Conservation (phyloP, 2,888 invertebrate genomes). For the Watsonalla cultraria region DNA sequence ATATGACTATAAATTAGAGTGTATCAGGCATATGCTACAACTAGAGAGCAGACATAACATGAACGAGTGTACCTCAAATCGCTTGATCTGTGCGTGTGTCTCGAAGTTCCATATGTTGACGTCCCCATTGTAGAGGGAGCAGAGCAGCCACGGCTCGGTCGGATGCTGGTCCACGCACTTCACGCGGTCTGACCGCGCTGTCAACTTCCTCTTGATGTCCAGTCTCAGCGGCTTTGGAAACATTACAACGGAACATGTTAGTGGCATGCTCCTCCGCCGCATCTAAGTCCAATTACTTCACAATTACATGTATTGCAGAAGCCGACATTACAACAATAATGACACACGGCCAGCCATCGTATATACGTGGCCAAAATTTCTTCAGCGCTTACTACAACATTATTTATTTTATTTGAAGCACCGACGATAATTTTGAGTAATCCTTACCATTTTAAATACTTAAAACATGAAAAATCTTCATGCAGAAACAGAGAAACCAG, state of each 20-base stretch:
- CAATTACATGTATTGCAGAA: constrained; percentile 33
- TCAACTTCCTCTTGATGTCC: constrained; percentile 98
- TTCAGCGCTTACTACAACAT: constrained; percentile 4
- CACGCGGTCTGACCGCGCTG: constrained; percentile 98
- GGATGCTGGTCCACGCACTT: constrained; percentile 99
- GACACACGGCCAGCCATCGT: constrained; percentile 44
- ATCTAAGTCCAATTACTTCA: constrained; percentile 27
- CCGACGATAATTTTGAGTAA: constrained; percentile 20
- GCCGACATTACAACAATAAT: constrained; percentile 54
- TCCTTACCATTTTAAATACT: constrained; percentile 66
- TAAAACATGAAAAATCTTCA: constrained; percentile 67
- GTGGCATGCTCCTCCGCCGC: constrained; percentile 15
- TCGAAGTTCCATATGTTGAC: constrained; percentile 99
- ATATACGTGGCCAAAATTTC: constrained; percentile 39
- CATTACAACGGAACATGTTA: constrained; percentile 36
- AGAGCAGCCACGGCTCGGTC: constrained; percentile 98
- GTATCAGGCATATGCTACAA: background rate
- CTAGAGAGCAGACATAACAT: background rate
- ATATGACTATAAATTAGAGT: background rate
- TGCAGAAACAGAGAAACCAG: constrained; percentile 46
- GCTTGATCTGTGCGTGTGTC: constrained; percentile 90
- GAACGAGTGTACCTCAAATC: constrained; percentile 83
- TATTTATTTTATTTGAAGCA: constrained; percentile 11
- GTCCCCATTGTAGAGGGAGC: constrained; percentile 98
- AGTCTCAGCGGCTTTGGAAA: constrained; percentile 91